phyloP scores from a whole-genome alignment of 2,113 vertebrate genomes.

The Kryptolebias marmoratus region DNA sequence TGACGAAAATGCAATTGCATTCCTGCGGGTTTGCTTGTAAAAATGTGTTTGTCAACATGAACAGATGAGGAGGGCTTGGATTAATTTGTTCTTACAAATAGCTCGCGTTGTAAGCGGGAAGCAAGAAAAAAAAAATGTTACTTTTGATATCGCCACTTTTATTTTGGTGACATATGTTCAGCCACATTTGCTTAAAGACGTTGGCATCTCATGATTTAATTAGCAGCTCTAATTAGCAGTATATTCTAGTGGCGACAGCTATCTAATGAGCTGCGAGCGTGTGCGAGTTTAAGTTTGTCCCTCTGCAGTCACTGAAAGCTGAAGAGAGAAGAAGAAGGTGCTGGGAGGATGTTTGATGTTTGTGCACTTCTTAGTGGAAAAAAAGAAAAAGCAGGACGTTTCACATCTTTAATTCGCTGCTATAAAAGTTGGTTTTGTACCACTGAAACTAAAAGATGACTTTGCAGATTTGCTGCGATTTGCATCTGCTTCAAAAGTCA shows the following conservation, averaged over 20 bases:
- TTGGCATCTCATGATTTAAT: conserved; percentile 38
- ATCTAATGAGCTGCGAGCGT: conserved; percentile 14
- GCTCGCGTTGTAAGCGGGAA: conserved; percentile 16
- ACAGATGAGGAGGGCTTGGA: conserved; percentile 19
- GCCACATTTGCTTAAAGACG: conserved; percentile 21
- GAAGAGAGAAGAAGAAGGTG: neutral
- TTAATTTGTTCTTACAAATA: conserved; percentile 36
- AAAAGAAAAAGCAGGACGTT: conserved; percentile 32
- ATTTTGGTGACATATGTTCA: conserved; percentile 42
- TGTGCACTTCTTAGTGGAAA: conserved; percentile 30
- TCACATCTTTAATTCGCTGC: conserved; percentile 11
- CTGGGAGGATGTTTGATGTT: conserved; percentile 40
- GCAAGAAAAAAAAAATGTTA: conserved; percentile 21
- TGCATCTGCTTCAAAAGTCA: conserved; percentile 4
- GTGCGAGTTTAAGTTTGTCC: neutral
- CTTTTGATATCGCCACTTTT: conserved; percentile 31
- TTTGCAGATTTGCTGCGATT: neutral
- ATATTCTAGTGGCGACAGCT: conserved; percentile 13
- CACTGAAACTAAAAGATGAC: neutral
- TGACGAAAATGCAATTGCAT: conserved; percentile 6
- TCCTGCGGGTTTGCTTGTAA: neutral
- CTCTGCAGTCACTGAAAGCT: conserved; percentile 1
- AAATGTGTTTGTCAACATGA: conserved; percentile 2
- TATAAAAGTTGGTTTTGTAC: neutral
- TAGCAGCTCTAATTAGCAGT: conserved; percentile 26